phyloP scores from a whole-genome alignment of 35 echinoderm and acorn worm genomes.

The Lytechinus pictus region DNA sequence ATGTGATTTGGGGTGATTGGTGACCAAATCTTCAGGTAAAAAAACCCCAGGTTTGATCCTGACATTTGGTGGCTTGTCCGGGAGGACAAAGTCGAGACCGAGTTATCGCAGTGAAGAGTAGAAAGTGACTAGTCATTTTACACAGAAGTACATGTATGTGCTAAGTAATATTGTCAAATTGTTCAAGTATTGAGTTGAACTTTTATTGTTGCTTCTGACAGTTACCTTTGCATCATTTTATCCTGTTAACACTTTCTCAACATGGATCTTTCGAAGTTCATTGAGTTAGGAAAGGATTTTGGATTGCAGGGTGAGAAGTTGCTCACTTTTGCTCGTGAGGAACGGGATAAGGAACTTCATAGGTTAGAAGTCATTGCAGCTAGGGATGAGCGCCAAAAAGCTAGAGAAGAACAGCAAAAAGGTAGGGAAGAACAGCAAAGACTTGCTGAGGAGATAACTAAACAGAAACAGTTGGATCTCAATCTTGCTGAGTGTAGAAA shows the following conservation, averaged over 20 bases:
- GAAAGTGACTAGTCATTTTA: neutral
- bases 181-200: neutral
- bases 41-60: neutral
- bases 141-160: neutral
- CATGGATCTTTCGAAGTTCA: neutral
- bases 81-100: neutral
- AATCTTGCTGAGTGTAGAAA: neutral
- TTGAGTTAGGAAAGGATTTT: neutral
- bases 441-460: neutral
- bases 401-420: no score
- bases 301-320: conserved; percentile 26
- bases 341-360: no score
- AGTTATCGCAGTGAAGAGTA: neutral
- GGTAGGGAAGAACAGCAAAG: neutral
- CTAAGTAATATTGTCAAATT: no score
- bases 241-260: neutral
- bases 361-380: no score
- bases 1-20: no score
- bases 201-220: neutral
- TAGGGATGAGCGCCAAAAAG: no score
- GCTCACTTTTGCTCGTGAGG: neutral
- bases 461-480: conserved; percentile 17
- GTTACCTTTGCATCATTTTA: neutral
- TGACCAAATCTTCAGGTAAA: no score
- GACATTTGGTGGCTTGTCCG: conserved; percentile 13